Evolutionary conservation across 2,888 invertebrate species (phyloP).

Genomic region (Escarpia spicata): DNA sequence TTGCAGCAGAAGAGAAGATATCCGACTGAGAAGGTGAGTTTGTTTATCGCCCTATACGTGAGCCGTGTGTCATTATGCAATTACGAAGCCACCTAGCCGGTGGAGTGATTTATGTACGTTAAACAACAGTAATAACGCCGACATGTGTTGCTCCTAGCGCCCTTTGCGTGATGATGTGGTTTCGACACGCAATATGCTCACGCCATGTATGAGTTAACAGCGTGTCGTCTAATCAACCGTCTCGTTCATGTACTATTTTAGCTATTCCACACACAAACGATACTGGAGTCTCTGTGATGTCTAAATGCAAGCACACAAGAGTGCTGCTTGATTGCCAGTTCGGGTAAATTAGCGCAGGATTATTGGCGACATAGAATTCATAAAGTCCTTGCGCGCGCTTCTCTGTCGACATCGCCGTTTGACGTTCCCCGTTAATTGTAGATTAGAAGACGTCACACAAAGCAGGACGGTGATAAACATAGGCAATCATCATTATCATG

Average conservation of each 20-base stretch:
- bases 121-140: neutral
- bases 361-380: neutral
- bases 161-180: neutral
- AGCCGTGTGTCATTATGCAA: neutral
- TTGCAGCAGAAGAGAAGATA: neutral
- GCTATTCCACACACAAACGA: neutral
- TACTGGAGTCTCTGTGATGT: neutral
- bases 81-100: neutral
- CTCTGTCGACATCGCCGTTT: too few species aligned
- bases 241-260: neutral
- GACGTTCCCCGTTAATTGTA: neutral
- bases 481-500: neutral
- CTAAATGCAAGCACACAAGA: neutral
- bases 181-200: neutral
- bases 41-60: neutral
- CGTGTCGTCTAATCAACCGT: neutral
- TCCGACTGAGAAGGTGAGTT: neutral
- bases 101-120: neutral
- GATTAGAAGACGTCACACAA: neutral
- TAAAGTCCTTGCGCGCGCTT: neutral
- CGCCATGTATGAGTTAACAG: neutral
- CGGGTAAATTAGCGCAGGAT: neutral
- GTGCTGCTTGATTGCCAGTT: neutral
- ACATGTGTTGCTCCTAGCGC: neutral
- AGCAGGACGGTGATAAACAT: neutral